Percentiles rank a stretch among this genome's conserved stretches.
These are phyloP conservation scores for Erynnis tages DNA, from an alignment of 2,888 invertebrate genomes.

Conservation along the genomic window DNA sequence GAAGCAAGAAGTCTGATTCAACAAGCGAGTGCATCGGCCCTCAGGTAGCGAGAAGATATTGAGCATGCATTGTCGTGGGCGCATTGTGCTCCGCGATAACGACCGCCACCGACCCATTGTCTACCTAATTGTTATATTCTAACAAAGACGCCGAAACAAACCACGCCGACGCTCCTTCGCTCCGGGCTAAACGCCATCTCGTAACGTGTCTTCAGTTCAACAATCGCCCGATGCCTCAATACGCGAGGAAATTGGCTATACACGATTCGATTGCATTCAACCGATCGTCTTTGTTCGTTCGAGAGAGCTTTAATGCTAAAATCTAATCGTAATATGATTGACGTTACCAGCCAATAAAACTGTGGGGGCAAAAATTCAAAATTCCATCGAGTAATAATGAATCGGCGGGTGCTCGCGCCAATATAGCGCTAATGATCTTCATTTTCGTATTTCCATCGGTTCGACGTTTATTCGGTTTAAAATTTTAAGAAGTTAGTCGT, in stretches of 20 bases:
- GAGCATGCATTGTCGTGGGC: constrained; percentile 67
- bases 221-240: constrained; percentile 70
- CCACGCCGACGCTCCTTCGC: constrained; percentile 58
- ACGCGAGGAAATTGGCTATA: constrained; percentile 74
- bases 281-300: constrained; percentile 53
- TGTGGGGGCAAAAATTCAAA: constrained; percentile 47
- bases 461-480: constrained; percentile 80
- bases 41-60: constrained; percentile 75
- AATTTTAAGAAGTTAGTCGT: constrained; percentile 40
- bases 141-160: constrained; percentile 77
- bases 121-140: constrained; percentile 73
- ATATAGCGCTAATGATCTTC: constrained; percentile 76
- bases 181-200: constrained; percentile 71
- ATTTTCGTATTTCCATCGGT: constrained; percentile 69
- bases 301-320: constrained; percentile 38
- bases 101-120: constrained; percentile 60
- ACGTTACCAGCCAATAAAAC: constrained; percentile 49
- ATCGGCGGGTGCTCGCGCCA: constrained; percentile 54
- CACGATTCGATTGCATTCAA: constrained; percentile 55
- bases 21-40: constrained; percentile 69
- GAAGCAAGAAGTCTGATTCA: constrained; percentile 59
- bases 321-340: constrained; percentile 52
- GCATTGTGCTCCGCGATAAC: constrained; percentile 66
- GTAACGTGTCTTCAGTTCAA: constrained; percentile 77
- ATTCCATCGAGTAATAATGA: constrained; percentile 63